Percentiles rank a stretch among this genome's conserved stretches.
phyloP scores from a whole-genome alignment of 2,888 invertebrate genomes.

The Tyria jacobaeae region DNA sequence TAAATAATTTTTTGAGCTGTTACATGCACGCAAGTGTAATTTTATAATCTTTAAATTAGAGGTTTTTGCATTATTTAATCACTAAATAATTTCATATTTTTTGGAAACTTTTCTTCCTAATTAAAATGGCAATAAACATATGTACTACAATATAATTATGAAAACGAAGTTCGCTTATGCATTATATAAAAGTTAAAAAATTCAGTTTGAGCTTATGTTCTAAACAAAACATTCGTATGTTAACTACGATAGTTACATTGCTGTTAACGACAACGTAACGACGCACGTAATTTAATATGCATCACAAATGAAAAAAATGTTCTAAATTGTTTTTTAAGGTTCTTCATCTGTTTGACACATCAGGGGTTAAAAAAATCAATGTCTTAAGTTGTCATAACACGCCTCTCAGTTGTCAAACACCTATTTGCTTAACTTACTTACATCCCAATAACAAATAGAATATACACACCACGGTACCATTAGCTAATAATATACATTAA shows the following conservation, averaged over 20 bases:
- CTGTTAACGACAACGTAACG: no score
- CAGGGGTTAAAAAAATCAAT: not conserved
- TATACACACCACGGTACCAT: slow-evolving; percentile 29
- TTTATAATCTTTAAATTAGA: not conserved
- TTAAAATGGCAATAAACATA: not conserved
- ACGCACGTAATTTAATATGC: no score
- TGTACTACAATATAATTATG: not conserved
- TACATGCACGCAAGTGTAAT: slow-evolving; percentile 2
- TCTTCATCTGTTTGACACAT: no score
- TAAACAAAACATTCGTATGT: no score
- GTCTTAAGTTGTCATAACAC: not conserved
- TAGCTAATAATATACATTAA: slow-evolving; percentile 30
- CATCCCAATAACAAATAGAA: slow-evolving; percentile 28
- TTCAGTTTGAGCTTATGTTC: no score
- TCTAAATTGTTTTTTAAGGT: no score
- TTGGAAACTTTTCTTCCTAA: not conserved
- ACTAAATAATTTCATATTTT: no score
- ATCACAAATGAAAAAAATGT: no score
- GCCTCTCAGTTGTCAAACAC: slow-evolving; percentile 12
- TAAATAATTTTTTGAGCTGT: not conserved
- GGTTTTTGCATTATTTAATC: no score
- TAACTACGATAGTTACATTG: no score
- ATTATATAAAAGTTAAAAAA: no score
- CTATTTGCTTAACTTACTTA: not conserved
- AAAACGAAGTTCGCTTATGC: not conserved